Evolutionary conservation across 2,797 vertebrate species (phyloP).

Genomic region (Spheniscus humboldti): DNA sequence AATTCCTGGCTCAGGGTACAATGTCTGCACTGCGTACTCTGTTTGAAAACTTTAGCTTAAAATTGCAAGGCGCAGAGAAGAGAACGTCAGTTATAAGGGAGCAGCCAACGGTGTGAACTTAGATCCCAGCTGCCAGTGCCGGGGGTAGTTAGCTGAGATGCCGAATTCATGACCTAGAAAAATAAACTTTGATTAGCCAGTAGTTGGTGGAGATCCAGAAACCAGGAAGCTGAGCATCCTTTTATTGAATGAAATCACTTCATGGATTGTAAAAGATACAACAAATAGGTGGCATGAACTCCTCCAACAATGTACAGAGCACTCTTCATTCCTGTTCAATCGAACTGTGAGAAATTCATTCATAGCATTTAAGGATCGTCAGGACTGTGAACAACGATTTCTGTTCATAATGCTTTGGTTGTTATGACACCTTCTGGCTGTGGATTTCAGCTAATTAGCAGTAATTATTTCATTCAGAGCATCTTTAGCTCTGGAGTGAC

Average conservation of each 20-base stretch:
- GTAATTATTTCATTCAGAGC: not conserved
- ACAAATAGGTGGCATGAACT: not conserved
- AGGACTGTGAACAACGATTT: not conserved
- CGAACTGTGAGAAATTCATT: not conserved
- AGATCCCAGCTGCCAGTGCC: not conserved
- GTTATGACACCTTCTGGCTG: slow-evolving; percentile 59
- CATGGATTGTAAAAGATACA: not conserved
- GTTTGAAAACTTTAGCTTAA: not conserved
- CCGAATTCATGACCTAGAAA: not conserved
- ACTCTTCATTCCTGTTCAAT: not conserved
- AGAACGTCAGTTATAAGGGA: not conserved
- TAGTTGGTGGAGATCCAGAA: not conserved
- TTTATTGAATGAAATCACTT: not conserved
- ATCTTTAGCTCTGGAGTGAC: not conserved
- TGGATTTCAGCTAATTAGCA: slow-evolving; percentile 48
- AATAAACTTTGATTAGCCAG: not conserved
- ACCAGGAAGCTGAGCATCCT: not conserved
- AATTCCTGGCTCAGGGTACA: not conserved
- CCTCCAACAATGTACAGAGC: not conserved
- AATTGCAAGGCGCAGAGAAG: not conserved
- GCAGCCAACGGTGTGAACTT: not conserved
- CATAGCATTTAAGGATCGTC: not conserved
- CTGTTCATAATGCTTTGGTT: slow-evolving; percentile 30
- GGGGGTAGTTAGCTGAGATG: not conserved
- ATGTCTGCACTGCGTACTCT: not conserved